Evolutionary conservation across 2,888 invertebrate genomes (phyloP), one percentile per base, ranked within the genome.

Genomic region (Agrochola litura): DNA sequence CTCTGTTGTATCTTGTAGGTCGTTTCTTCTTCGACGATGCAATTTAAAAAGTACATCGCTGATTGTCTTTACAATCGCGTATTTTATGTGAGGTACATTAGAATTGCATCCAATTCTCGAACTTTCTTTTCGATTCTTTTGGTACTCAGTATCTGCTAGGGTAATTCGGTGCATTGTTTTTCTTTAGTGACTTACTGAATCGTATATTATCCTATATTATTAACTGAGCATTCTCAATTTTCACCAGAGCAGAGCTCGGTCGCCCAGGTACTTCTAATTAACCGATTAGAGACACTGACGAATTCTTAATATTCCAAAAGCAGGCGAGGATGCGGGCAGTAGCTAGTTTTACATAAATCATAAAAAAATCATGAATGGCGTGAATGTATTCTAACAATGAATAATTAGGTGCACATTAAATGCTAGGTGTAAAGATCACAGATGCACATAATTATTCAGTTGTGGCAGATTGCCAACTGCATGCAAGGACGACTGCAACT

Each of bases 391-490:
- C 16, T 69, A 30, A 52, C 52, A 41, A 60, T 60, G 54, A 65
- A 75, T 81, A 67, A 75, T 81, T n/a, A 85, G 58, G 12, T 76
- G 64, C 56, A 69, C 10, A 80, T 56, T 68, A 61, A 52, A 64
- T 81, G 49, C 37, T 22, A 56, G 41, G 71, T 72, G 54, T 56
- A 82, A 84, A 81, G 82, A 76, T 81, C 85, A 82, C 71, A 76
- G 68, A 85, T 81, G 82, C 64, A 85, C 56, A 75, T 81, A 84
- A 68, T 80, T 63, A 82, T 76, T 25, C 46, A 61, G 52, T 22
- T 3, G 54, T 63, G 76, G 85, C 49, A 82, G 41, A 82, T 69
- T 83, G 76, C 85, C 85, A 85, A 82, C 82, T 69, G 71, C 58
- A 66, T 43, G 60, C 82, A 85, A 83, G 77, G 82, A 76, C 81